Percentiles rank a stretch among this genome's conserved stretches.
phyloP scores from a whole-genome alignment of 2,113 vertebrate genomes.

The Crotalus tigris region DNA sequence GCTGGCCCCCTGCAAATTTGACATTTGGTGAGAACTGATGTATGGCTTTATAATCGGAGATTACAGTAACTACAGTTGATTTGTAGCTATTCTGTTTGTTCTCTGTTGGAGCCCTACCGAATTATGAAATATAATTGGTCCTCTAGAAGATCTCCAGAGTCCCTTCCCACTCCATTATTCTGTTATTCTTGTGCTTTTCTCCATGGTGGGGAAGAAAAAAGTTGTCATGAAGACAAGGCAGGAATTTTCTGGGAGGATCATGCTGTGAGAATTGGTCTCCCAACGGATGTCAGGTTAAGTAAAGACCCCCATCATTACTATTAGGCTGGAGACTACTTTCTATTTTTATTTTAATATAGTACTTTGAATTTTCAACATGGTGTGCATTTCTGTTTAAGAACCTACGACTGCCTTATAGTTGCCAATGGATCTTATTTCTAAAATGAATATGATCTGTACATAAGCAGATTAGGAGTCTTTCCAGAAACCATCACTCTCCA shows the following conservation, averaged over 20 bases:
- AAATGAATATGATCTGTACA: neutral
- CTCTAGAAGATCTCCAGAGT: neutral
- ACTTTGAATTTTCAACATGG: neutral
- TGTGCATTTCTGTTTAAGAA: neutral
- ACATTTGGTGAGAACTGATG: neutral
- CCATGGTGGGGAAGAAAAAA: neutral
- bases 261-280: neutral
- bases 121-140: neutral
- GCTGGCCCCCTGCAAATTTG: neutral
- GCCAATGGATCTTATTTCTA: neutral
- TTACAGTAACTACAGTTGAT: neutral
- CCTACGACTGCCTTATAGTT: neutral
- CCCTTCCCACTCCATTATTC: neutral
- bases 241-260: neutral
- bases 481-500: neutral
- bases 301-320: neutral
- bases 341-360: neutral
- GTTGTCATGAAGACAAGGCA: neutral
- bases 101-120: neutral
- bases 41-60: neutral
- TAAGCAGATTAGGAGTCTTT: neutral
- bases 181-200: neutral
- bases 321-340: neutral
- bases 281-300: neutral
- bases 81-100: neutral